These are phyloP conservation scores for Lateolabrax maculatus DNA, from an alignment of 2,797 vertebrate genomes.

Conservation along the genomic window DNA sequence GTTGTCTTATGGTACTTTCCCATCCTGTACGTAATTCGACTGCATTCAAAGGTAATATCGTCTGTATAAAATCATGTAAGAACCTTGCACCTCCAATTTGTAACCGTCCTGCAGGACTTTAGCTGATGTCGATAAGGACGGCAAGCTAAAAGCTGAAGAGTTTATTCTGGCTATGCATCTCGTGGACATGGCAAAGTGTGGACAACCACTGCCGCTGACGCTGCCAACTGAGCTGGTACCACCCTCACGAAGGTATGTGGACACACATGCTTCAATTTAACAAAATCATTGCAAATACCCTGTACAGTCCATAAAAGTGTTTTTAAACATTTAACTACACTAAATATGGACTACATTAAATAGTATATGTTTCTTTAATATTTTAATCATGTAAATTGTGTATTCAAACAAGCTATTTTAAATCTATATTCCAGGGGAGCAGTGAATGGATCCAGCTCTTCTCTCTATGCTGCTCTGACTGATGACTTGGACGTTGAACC, in stretches of 20 bases:
- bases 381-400: background rate
- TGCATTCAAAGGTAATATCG: background rate
- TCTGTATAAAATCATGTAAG: background rate
- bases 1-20: background rate
- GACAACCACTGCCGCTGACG: conserved; percentile 91
- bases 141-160: conserved; percentile 95
- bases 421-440: conserved; percentile 74
- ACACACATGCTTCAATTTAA: background rate
- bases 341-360: background rate
- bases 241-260: conserved; percentile 89
- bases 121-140: conserved; percentile 95
- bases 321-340: background rate
- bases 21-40: background rate
- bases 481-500: conserved; percentile 88
- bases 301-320: background rate
- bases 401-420: conserved; percentile 11
- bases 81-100: background rate
- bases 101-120: conserved; percentile 87
- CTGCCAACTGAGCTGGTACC: conserved; percentile 93
- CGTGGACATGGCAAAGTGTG: conserved; percentile 93
- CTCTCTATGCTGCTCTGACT: conserved; percentile 83
- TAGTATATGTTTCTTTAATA: background rate
- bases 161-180: conserved; percentile 98
- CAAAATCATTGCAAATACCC: background rate
- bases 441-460: conserved; percentile 89